These are phyloP conservation scores for Sander vitreus DNA, from an alignment of 2,113 vertebrate species.

Conservation along the genomic window DNA sequence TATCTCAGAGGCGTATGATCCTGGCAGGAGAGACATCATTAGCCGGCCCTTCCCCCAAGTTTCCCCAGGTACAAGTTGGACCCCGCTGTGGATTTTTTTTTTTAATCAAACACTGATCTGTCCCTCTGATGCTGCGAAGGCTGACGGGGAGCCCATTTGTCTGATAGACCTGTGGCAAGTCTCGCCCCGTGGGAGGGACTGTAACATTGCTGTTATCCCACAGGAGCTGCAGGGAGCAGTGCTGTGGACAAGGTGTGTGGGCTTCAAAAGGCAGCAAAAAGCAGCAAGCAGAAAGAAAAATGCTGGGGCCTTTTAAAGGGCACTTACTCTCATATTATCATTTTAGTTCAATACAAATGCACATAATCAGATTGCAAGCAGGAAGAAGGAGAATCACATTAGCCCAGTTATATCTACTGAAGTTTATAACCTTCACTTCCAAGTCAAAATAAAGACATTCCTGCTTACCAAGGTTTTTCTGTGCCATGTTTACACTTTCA, in stretches of 20 bases:
- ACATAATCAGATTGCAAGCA: conserved; percentile 47
- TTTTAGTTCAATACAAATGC: conserved; percentile 52
- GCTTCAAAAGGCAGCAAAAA: conserved; percentile 64
- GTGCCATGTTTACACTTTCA: conserved; percentile 3
- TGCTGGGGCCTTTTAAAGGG: neutral
- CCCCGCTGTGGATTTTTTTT: conserved; percentile 36
- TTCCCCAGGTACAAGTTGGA: conserved; percentile 56
- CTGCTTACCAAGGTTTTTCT: conserved; percentile 27
- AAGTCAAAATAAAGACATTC: conserved; percentile 46
- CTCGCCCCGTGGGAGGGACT: conserved; percentile 68
- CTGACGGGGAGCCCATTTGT: conserved; percentile 64
- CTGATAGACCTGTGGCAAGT: conserved; percentile 64
- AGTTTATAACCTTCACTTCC: conserved; percentile 48
- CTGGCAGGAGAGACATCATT: conserved; percentile 68
- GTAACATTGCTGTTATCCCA: conserved; percentile 55
- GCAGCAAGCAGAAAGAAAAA: conserved; percentile 37
- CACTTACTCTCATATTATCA: conserved; percentile 17
- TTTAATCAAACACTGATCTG: conserved; percentile 72
- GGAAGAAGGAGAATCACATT: conserved; percentile 55
- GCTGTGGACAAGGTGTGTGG: conserved; percentile 73
- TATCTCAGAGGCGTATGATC: conserved; percentile 53
- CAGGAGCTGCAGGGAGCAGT: conserved; percentile 54
- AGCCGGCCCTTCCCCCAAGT: conserved; percentile 33
- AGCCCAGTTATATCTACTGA: conserved; percentile 65
- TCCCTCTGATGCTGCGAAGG: conserved; percentile 52